phyloP scores from a whole-genome alignment of 2,888 invertebrate genomes.

The Xestia ashworthii region DNA sequence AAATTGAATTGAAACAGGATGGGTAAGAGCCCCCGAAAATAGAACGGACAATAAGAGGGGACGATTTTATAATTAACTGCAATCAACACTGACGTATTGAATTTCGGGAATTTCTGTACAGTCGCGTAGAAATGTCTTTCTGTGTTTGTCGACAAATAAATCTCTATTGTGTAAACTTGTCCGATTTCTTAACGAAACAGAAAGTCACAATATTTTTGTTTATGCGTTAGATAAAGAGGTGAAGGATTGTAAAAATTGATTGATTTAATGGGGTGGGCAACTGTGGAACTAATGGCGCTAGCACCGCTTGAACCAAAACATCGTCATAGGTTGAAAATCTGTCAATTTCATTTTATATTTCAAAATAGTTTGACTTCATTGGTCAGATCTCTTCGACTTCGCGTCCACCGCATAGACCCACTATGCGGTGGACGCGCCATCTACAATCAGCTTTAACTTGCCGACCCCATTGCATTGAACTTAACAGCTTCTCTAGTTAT shows the following conservation, averaged over 20 bases:
- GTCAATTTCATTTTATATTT: no score
- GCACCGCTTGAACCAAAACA: no score
- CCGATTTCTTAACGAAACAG: background rate
- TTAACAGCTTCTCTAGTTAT: no score
- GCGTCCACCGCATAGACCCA: no score
- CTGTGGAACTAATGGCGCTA: no score
- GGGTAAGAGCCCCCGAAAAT: constrained; percentile 76
- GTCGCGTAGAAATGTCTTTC: constrained; percentile 67
- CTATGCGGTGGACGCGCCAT: no score
- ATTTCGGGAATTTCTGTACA: constrained; percentile 86
- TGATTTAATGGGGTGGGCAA: no score
- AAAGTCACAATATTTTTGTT: background rate
- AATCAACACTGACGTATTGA: constrained; percentile 90
- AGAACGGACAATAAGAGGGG: constrained; percentile 87
- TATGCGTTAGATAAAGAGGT: background rate
- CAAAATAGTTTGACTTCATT: no score
- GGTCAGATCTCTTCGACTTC: no score
- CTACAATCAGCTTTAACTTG: no score
- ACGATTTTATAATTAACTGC: constrained; percentile 90
- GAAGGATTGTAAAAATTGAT: background rate
- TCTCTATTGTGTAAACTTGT: constrained; percentile 15
- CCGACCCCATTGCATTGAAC: no score
- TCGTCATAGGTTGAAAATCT: no score
- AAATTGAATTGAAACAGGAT: constrained; percentile 28
- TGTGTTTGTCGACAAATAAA: constrained; percentile 35